Evolutionary conservation across 2,888 invertebrate genomes (phyloP).

Genomic region (Apoderus coryli): DNA sequence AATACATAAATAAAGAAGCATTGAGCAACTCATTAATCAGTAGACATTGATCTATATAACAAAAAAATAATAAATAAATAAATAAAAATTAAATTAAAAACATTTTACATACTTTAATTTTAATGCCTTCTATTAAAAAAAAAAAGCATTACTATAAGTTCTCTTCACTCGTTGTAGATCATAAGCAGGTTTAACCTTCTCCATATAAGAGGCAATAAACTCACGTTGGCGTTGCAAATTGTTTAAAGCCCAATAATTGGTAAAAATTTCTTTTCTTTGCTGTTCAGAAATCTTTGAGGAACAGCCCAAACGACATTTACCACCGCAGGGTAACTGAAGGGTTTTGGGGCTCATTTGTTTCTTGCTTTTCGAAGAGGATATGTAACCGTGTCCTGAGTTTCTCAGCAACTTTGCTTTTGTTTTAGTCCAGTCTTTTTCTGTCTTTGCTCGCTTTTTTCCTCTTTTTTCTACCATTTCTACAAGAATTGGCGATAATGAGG

Average conservation of each 20-base stretch:
- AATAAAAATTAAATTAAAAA: too few species aligned
- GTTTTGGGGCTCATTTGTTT: slow-evolving; percentile 1
- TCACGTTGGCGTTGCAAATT: slow-evolving; percentile 2
- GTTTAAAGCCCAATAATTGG: neutral
- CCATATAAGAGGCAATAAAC: slow-evolving; percentile 2
- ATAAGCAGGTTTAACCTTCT: slow-evolving; percentile 3
- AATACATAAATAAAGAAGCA: too few species aligned
- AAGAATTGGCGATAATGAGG: neutral
- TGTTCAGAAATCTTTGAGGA: neutral
- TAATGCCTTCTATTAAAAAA: neutral
- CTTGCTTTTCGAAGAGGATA: slow-evolving; percentile 2
- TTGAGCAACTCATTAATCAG: too few species aligned
- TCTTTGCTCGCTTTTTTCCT: slow-evolving; percentile 1
- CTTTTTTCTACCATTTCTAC: neutral
- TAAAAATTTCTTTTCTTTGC: slow-evolving; percentile 3
- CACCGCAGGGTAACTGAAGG: slow-evolving; percentile 1
- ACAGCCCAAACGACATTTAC: slow-evolving; percentile 3
- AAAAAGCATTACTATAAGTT: slow-evolving; percentile 3
- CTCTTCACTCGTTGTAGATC: slow-evolving; percentile 3
- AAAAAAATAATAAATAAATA: too few species aligned
- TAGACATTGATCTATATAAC: too few species aligned
- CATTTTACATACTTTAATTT: slow-evolving; percentile 2
- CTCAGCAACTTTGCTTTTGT: slow-evolving; percentile 2
- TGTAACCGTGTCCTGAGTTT: slow-evolving; percentile 1
- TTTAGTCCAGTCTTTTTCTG: neutral